Conservation (phyloP, 2,888 invertebrate genomes). For the Nudaria mundana region DNA sequence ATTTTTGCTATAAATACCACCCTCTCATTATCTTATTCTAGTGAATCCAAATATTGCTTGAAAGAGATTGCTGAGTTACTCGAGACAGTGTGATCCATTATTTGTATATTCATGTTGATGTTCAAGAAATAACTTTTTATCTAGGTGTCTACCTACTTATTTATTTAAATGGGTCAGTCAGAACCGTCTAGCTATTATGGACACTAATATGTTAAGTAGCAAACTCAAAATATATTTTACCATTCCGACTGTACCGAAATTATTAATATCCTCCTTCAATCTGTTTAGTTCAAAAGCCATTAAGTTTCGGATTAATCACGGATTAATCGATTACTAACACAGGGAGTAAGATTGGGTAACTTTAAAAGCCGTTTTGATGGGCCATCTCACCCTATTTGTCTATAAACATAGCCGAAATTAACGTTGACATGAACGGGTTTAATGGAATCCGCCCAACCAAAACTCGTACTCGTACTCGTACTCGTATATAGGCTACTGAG, state of each 20-base stretch:
- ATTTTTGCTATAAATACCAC: too few relatives aligned
- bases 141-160: too few relatives aligned
- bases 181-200: too few relatives aligned
- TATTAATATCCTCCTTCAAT: conserved; percentile 41
- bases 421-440: conserved; percentile 45
- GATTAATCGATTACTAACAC: conserved; percentile 45
- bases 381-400: conserved; percentile 60
- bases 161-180: too few relatives aligned
- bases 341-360: conserved; percentile 59
- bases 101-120: too few relatives aligned
- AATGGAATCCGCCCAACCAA: conserved; percentile 31
- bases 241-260: conserved; percentile 37
- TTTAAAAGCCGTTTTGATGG: conserved; percentile 52
- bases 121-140: too few relatives aligned
- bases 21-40: too few relatives aligned
- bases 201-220: too few relatives aligned
- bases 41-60: too few relatives aligned
- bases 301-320: conserved; percentile 68
- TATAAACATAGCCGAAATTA: conserved; percentile 44
- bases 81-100: too few relatives aligned
- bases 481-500: conserved; percentile 15
- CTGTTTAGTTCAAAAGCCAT: conserved; percentile 47
- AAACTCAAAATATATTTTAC: conserved; percentile 32
- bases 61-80: too few relatives aligned
- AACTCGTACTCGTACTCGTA: conserved; percentile 8